Evolutionary conservation across 2,113 vertebrate species (phyloP).

Genomic region (Pelecanus crispus): DNA sequence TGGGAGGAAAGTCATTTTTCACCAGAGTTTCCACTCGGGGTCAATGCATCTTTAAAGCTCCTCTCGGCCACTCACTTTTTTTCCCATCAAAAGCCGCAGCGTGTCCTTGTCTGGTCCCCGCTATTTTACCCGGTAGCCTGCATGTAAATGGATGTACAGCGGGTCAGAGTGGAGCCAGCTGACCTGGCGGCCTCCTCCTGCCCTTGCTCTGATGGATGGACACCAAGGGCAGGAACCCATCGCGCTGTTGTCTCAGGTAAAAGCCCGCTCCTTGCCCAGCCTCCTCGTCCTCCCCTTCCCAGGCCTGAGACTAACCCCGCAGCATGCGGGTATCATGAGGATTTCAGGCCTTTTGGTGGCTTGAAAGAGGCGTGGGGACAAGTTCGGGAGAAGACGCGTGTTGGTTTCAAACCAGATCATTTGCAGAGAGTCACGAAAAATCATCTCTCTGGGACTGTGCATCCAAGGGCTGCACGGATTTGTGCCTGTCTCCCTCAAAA

Average conservation of each 20-base stretch:
- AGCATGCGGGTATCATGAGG: fast-evolving
- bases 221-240: background rate
- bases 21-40: background rate
- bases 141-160: background rate
- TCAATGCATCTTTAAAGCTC: slow-evolving; percentile 17
- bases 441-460: background rate
- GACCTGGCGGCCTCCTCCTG: background rate
- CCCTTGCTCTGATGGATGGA: background rate
- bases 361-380: background rate
- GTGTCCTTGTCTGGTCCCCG: background rate
- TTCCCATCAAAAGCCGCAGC: background rate
- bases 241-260: background rate
- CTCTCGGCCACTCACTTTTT: background rate
- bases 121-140: background rate
- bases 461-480: background rate
- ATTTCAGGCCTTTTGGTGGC: background rate
- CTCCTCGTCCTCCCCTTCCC: background rate
- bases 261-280: background rate
- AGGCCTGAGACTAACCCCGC: background rate
- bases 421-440: background rate
- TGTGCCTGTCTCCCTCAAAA: background rate
- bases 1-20: slow-evolving; percentile 10
- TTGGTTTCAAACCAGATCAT: background rate
- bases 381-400: fast-evolving
- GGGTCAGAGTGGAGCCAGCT: background rate